Percentiles rank a stretch among this genome's conserved stretches.
phyloP scores from a whole-genome alignment of 1,140 invertebrate species.

The silkworm (Bombyx mori) region ASM3026992v2 NC_085119.1:6650501-6651000 shows the following conservation, averaged over 20 bases:
- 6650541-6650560: too few species aligned
- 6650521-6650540: too few species aligned
- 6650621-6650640: slow-evolving; percentile 47
- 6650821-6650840: background rate
- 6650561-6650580: too few species aligned
- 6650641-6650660: slow-evolving; percentile 28
- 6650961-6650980: too few species aligned
- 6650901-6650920: too few species aligned
- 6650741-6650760: slow-evolving; percentile 29
- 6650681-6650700: slow-evolving; percentile 50
- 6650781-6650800: slow-evolving; percentile 37
- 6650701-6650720: slow-evolving; percentile 48
- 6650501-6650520: too few species aligned
- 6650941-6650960: too few species aligned
- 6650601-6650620: background rate
- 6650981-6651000: too few species aligned
- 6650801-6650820: slow-evolving; percentile 30
- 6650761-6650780: slow-evolving; percentile 40
- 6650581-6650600: too few species aligned
- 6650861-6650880: too few species aligned
- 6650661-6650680: slow-evolving; percentile 41
- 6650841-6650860: background rate
- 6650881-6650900: too few species aligned
- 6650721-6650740: slow-evolving; percentile 33
- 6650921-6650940: too few species aligned